Conservation (phyloP, 1,140 invertebrate species). For the Leucophenga varia region DNA sequence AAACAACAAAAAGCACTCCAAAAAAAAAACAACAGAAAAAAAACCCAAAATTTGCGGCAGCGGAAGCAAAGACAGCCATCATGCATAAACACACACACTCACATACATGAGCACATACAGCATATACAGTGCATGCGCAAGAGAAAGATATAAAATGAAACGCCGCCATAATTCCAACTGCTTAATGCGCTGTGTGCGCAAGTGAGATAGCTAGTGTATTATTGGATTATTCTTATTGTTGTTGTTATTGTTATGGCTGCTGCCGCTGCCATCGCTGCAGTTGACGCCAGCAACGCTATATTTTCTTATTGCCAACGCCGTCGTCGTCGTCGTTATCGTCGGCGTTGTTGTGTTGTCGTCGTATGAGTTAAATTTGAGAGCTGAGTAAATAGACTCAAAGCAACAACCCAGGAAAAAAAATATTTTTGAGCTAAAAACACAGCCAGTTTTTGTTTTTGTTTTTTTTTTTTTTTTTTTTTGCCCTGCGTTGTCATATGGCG, state of each 20-base stretch:
- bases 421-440: too few species aligned
- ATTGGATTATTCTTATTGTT: too few species aligned
- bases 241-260: too few species aligned
- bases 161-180: conserved; percentile 8
- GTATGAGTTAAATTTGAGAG: too few species aligned
- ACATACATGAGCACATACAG: neutral
- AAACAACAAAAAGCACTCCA: conserved; percentile 12
- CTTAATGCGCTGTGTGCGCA: conserved; percentile 18
- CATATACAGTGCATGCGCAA: conserved; percentile 3
- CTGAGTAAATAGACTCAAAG: too few species aligned
- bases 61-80: neutral
- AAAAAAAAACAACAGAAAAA: conserved; percentile 2
- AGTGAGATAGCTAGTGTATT: conserved; percentile 28
- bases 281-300: conserved; percentile 25
- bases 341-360: too few species aligned
- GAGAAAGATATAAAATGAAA: conserved; percentile 8
- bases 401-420: too few species aligned
- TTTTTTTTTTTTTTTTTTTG: too few species aligned
- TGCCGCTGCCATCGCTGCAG: conserved; percentile 4
- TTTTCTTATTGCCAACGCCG: conserved; percentile 42
- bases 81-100: conserved; percentile 10
- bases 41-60: neutral
- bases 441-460: too few species aligned
- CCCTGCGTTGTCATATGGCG: too few species aligned
- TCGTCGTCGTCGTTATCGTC: too few species aligned